These are phyloP conservation scores for Tetraodon nigroviridis DNA, from an alignment of 2,113 vertebrate genomes.

Conservation along the genomic window DNA sequence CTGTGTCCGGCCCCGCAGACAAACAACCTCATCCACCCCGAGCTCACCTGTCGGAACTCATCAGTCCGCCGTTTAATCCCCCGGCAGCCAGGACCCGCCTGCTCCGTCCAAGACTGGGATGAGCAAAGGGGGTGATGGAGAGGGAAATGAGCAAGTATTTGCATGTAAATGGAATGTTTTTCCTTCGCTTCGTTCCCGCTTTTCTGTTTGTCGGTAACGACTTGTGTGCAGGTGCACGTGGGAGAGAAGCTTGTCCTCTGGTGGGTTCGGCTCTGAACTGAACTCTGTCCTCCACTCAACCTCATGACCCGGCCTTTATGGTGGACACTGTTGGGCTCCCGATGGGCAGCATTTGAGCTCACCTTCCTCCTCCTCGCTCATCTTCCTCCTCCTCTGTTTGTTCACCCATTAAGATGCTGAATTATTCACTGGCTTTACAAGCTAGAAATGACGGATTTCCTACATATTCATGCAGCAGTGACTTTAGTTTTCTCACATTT, in stretches of 20 bases:
- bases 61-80: conserved; percentile 56
- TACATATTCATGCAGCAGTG: not conserved
- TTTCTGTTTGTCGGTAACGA: conserved; percentile 55
- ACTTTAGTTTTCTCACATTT: not conserved
- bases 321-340: conserved; percentile 3
- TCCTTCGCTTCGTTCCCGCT: conserved; percentile 32
- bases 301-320: not conserved
- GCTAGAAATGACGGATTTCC: conserved; percentile 13
- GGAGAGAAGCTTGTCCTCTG: conserved; percentile 11
- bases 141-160: conserved; percentile 60
- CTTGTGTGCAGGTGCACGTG: conserved; percentile 35
- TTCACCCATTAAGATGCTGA: conserved; percentile 48
- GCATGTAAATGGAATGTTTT: conserved; percentile 73
- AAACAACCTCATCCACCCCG: conserved; percentile 50
- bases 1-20: conserved; percentile 44
- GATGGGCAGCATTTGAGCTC: conserved; percentile 12
- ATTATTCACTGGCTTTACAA: conserved; percentile 69
- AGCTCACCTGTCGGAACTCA: conserved; percentile 66
- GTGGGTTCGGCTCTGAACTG: conserved; percentile 14
- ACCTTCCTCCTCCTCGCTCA: conserved; percentile 16
- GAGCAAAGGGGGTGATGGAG: conserved; percentile 20
- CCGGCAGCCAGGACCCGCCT: conserved; percentile 1
- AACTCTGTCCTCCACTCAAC: not conserved
- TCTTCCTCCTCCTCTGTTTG: conserved; percentile 16
- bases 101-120: conserved; percentile 18